These are phyloP conservation scores for Brachycybe producta DNA, from an alignment of 2,888 invertebrate species.

Conservation along the genomic window DNA sequence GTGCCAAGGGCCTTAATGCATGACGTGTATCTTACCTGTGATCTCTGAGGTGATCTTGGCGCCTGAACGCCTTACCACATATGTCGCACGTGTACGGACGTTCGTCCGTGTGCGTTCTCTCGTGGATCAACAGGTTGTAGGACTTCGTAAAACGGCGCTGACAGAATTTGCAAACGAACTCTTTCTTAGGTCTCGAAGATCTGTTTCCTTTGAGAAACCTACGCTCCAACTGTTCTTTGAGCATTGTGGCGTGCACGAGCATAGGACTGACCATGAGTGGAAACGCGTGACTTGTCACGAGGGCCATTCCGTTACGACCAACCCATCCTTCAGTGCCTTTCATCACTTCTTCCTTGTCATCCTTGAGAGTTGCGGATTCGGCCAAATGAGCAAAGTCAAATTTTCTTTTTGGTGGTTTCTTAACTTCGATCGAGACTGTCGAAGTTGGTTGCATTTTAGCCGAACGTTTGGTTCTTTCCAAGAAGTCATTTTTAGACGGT, in stretches of 20 bases:
- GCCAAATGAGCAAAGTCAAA: conserved; percentile 26
- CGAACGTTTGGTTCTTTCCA: too few relatives aligned
- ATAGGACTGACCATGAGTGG: conserved; percentile 18
- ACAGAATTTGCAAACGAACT: conserved; percentile 45
- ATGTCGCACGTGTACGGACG: conserved; percentile 45
- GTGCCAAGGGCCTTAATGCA: too few relatives aligned
- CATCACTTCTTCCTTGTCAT: conserved; percentile 4
- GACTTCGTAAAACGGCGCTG: conserved; percentile 44
- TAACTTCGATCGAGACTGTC: too few relatives aligned
- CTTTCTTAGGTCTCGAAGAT: conserved; percentile 38
- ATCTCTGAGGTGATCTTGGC: conserved; percentile 46
- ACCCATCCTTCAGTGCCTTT: neutral
- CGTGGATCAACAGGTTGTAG: conserved; percentile 46
- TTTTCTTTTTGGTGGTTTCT: conserved; percentile 21
- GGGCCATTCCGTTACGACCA: too few relatives aligned
- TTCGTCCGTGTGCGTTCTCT: conserved; percentile 46
- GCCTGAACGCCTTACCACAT: conserved; percentile 43
- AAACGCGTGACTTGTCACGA: conserved; percentile 18
- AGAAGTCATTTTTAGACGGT: too few relatives aligned
- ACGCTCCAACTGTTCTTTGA: conserved; percentile 3
- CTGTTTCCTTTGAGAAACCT: conserved; percentile 20
- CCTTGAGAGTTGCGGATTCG: conserved; percentile 24
- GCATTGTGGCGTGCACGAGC: conserved; percentile 13
- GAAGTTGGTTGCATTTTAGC: too few relatives aligned
- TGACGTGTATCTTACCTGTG: conserved; percentile 40